Evolutionary conservation across 2,797 vertebrate genomes (phyloP), one percentile per base, ranked within the genome.

Genomic region (Cynodonichthys magdalenae): DNA sequence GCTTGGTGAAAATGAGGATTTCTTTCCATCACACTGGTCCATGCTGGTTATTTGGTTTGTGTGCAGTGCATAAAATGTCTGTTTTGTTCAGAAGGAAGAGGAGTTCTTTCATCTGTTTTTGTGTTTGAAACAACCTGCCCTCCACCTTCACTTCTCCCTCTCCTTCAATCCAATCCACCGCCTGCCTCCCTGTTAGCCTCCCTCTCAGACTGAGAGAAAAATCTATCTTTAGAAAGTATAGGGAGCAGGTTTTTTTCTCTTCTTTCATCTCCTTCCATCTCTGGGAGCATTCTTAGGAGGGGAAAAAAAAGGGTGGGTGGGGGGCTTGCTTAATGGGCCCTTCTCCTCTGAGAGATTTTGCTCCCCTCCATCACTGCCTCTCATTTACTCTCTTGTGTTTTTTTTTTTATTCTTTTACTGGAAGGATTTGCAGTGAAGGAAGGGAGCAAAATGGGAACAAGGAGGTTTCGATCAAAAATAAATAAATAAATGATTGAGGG

Each of bases 261-360:
- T 80, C 89, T 93, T 92, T 93, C 90, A 93, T 93, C 90, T 91
- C 67, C 28, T 57, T 85, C 87, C 86, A 88, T 91, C 89, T 90
- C 82, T 80, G 79, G 82, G 80, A 54, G 31, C 84, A 79, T 87
- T 87, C 79, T 87, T 86, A 78, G 70, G 74, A 77, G 79, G 24
- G 24, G 75, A 71, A 75, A 73, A 63, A 31, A 31, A 31, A 31
- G 8, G 28, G 29, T 31, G 29, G 29, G 29, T 31, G 68, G 75
- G 56, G 66, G 71, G 46, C 64, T 83, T 24, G 27, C 77, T 86
- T 89, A 89, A 90, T 90, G 79, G 87, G 82, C 81, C 76, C 75
- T 79, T 75, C 66, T 89, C 79, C 77, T 81, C 63, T 7, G 77
- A 89, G 75, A 88, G 69, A 72, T 69, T 80, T 74, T 66, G 63